These are phyloP conservation scores for Agapornis roseicollis DNA, from an alignment of 2,113 vertebrate genomes.

Conservation along the genomic window DNA sequence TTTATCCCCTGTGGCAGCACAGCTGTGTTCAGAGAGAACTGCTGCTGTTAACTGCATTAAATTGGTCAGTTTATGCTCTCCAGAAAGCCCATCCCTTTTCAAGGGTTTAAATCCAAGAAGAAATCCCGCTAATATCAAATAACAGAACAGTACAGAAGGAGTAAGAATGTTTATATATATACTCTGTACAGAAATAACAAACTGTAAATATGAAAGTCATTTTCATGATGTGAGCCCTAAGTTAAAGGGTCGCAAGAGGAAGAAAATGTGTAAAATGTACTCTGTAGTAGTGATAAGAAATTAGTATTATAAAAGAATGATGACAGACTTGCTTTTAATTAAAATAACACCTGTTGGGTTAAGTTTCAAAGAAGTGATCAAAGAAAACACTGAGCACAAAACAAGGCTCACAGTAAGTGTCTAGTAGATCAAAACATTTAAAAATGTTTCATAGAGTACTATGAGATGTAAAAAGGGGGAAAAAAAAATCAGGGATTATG, in stretches of 20 bases:
- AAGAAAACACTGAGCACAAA: slow-evolving; percentile 29
- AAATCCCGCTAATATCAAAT: slow-evolving; percentile 16
- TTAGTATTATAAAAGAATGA: neutral
- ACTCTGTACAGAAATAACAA: neutral
- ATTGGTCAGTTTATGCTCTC: neutral
- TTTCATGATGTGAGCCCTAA: neutral
- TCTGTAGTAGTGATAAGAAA: neutral
- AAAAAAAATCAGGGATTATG: neutral
- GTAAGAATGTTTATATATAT: neutral
- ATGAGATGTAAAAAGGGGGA: slow-evolving; percentile 9
- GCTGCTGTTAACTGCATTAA: slow-evolving; percentile 9
- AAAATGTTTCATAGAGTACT: neutral
- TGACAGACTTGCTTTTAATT: neutral
- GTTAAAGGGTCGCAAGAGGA: neutral
- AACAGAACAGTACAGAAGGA: neutral
- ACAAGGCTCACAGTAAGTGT: slow-evolving; percentile 23
- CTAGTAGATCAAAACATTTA: slow-evolving; percentile 17
- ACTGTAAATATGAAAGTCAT: neutral
- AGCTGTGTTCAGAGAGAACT: neutral
- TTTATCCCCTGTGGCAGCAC: neutral
- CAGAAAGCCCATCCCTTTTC: neutral
- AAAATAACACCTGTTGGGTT: slow-evolving; percentile 41
- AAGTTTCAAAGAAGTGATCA: slow-evolving; percentile 40
- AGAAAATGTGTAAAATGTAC: neutral
- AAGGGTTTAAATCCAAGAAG: slow-evolving; percentile 7